phyloP scores from a whole-genome alignment of 2,113 vertebrate genomes.

The Epinephelus lanceolatus region DNA sequence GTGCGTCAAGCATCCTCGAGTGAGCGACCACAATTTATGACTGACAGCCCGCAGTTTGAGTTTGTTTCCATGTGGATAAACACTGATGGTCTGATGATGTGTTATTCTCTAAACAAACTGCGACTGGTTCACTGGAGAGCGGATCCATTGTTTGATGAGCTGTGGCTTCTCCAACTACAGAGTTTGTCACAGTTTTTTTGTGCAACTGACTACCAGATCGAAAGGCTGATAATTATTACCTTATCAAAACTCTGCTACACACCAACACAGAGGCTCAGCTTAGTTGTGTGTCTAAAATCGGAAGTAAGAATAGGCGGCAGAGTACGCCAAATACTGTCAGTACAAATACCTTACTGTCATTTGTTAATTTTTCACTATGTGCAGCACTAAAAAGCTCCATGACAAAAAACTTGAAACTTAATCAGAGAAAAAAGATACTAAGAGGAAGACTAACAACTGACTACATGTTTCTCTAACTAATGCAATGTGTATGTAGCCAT shows the following conservation, averaged over 20 bases:
- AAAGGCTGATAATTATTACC: background rate
- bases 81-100: background rate
- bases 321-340: background rate
- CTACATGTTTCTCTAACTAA: background rate
- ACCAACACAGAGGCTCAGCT: background rate
- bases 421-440: background rate
- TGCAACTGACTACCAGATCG: background rate
- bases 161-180: background rate
- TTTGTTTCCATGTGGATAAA: slow-evolving; percentile 1
- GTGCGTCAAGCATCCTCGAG: background rate
- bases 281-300: background rate
- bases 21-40: slow-evolving; percentile 10
- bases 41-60: background rate
- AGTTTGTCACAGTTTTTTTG: background rate
- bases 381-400: background rate
- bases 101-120: slow-evolving; percentile 1
- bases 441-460: background rate
- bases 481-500: background rate
- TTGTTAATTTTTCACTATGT: background rate
- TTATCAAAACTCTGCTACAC: background rate
- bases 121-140: background rate
- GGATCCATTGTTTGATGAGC: background rate
- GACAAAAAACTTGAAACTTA: background rate
- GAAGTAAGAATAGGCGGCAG: background rate
- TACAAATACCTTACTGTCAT: background rate